Evolutionary conservation across 2,797 vertebrate genomes (phyloP), one percentile per base, ranked within the genome.

Genomic region (Amniataba percoides): DNA sequence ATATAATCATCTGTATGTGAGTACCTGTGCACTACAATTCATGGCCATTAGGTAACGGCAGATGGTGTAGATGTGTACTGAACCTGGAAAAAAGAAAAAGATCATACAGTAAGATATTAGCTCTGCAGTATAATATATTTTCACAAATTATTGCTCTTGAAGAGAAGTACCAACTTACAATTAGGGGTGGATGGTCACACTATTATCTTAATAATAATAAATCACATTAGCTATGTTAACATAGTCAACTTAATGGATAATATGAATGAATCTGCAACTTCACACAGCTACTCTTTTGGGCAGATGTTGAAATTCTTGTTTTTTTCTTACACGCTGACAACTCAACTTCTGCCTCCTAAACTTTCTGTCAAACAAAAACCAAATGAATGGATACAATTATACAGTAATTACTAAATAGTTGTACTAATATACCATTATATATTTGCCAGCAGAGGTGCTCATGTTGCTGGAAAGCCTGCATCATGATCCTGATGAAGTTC

Each of bases 41-140:
- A 93, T 78, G 45, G 89, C 88, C 97, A 99, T 99, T 92, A 99
- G 88, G 92, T 96, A 97, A 78, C 95, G 95, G 90, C 97, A 97
- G 90, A 99, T 96, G 60, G 90, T 97, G 67, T 98, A 99, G 75
- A 98, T 97, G 78, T 95, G 92, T 88, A 97, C 71, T n/a, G 97
- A 96, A 86, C 97, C 98, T 99, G 85, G 11, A 62, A 52, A 27
- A 77, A 4, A 62, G 15, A 82, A 45, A 70, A 19, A 65, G 58
- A 56, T 42, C 7, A 69, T 9, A 74, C 14, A 65, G 45, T 45
- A 21, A 10, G 4, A 63, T 10, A 4, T 63, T 45, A 56, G 13
- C 19, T 74, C 2, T 4, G 15, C 11, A 62, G 34, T 25, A 43
- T 23, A 15, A 62, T 23, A 58, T 14, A 3, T 65, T 43, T 57